phyloP scores from a whole-genome alignment of 2,797 vertebrate genomes.

The Ataeniobius toweri region DNA sequence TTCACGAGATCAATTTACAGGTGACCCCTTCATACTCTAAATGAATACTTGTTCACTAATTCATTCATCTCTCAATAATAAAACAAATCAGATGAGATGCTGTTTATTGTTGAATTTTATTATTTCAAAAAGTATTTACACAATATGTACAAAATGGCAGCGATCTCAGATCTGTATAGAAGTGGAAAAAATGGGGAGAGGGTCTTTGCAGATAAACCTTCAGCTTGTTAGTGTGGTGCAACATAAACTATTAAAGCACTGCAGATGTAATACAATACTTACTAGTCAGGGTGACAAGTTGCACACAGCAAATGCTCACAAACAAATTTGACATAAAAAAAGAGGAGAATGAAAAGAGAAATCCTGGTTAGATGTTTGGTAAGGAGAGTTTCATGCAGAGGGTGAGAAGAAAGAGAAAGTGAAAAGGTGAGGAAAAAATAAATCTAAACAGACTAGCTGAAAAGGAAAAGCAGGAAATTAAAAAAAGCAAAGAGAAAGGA shows the following conservation, averaged over 20 bases:
- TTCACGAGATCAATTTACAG: neutral
- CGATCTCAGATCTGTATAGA: constrained; percentile 63
- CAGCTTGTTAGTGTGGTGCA: constrained; percentile 76
- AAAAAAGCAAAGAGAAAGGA: constrained; percentile 35
- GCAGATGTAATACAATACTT: constrained; percentile 73
- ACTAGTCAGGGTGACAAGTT: constrained; percentile 69
- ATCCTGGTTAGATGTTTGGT: constrained; percentile 39
- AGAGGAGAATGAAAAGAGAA: constrained; percentile 46
- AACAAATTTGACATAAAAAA: constrained; percentile 58
- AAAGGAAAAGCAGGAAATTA: constrained; percentile 42
- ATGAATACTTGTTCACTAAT: neutral
- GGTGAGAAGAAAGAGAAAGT: neutral
- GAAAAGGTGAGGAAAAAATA: constrained; percentile 30
- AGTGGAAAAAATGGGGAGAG: constrained; percentile 10
- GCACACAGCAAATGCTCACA: constrained; percentile 65
- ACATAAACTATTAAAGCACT: constrained; percentile 73
- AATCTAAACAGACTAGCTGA: constrained; percentile 34
- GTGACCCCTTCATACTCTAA: neutral
- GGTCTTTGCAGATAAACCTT: constrained; percentile 56
- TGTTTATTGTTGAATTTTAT: constrained; percentile 67
- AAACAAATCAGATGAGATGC: neutral
- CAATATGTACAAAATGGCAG: constrained; percentile 79
- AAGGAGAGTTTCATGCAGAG: constrained; percentile 47
- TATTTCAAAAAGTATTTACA: constrained; percentile 74
- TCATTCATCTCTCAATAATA: neutral